Percentiles rank a stretch among this genome's conserved stretches.
phyloP scores from a whole-genome alignment of 2,797 vertebrate species.

The Hyperoplus lanceolatus region DNA sequence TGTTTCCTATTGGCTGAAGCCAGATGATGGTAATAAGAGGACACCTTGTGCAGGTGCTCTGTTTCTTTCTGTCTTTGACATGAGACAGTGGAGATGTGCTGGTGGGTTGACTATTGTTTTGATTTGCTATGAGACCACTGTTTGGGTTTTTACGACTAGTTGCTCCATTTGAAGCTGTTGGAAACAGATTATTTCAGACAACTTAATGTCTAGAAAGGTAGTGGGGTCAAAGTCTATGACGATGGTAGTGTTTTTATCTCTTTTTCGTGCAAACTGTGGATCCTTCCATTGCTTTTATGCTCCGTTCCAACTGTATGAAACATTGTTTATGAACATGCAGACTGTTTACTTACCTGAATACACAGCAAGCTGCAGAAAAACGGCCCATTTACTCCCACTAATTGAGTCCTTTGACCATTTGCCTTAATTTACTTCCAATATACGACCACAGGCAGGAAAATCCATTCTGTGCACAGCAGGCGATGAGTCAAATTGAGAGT shows the following conservation, averaged over 20 bases:
- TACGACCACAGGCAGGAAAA: slow-evolving; percentile 16
- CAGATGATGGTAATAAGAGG: slow-evolving; percentile 29
- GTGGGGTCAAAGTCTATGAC: not conserved
- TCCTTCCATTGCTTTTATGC: not conserved
- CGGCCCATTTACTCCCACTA: not conserved
- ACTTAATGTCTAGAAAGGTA: not conserved
- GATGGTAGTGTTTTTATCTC: no score
- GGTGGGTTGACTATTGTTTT: not conserved
- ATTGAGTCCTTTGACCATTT: slow-evolving; percentile 27
- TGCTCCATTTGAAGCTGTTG: not conserved
- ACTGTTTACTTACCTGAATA: not conserved
- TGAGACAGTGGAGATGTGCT: not conserved
- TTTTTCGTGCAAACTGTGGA: not conserved
- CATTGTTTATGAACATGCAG: not conserved
- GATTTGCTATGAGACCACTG: not conserved
- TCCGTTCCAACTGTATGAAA: not conserved
- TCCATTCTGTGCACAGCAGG: slow-evolving; percentile 1
- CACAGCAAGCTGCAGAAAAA: slow-evolving; percentile 8
- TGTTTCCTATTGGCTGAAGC: slow-evolving; percentile 16
- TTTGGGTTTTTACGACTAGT: not conserved
- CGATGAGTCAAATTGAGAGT: slow-evolving; percentile 1
- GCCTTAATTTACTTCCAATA: slow-evolving; percentile 10
- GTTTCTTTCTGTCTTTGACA: slow-evolving; percentile 1
- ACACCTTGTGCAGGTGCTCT: slow-evolving; percentile 9
- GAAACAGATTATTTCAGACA: not conserved